These are phyloP conservation scores for Arctocebus calabarensis DNA, from an alignment of 2,797 vertebrate genomes.

Conservation along the genomic window DNA sequence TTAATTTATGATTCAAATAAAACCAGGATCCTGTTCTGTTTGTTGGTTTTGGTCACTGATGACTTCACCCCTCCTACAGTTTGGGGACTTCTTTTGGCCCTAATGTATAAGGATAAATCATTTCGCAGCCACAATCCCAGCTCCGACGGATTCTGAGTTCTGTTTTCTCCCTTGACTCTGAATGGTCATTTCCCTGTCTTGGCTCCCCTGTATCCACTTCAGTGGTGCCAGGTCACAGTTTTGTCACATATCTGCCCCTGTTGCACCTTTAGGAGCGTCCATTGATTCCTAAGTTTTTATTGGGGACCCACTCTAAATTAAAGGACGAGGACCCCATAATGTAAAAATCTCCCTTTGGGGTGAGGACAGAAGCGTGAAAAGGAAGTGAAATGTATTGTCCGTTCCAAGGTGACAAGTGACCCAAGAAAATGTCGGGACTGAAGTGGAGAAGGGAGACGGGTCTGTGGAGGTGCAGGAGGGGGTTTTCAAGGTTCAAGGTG, in stretches of 20 bases:
- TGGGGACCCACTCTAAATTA: background rate
- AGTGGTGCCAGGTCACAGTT: background rate
- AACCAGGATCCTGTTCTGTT: background rate
- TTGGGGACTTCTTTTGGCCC: fast-evolving
- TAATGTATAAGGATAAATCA: fast-evolving
- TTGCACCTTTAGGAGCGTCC: background rate
- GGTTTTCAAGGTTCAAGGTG: no score
- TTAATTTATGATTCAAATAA: background rate
- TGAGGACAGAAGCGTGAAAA: background rate
- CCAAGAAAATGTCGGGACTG: fast-evolving
- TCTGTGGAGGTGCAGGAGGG: no score
- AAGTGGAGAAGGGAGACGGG: background rate
- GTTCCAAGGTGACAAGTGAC: background rate
- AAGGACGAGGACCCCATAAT: background rate
- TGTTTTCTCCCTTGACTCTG: fast-evolving
- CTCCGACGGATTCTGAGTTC: no score
- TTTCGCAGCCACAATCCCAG: fast-evolving
- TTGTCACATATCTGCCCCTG: no score
- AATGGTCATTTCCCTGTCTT: fast-evolving
- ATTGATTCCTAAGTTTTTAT: background rate
- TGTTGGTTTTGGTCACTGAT: background rate
- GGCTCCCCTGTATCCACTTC: fast-evolving
- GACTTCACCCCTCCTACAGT: fast-evolving
- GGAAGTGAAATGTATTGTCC: no score
- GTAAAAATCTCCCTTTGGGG: background rate